Conservation (phyloP, 2,113 vertebrate species). For the Scolopax mira region DNA sequence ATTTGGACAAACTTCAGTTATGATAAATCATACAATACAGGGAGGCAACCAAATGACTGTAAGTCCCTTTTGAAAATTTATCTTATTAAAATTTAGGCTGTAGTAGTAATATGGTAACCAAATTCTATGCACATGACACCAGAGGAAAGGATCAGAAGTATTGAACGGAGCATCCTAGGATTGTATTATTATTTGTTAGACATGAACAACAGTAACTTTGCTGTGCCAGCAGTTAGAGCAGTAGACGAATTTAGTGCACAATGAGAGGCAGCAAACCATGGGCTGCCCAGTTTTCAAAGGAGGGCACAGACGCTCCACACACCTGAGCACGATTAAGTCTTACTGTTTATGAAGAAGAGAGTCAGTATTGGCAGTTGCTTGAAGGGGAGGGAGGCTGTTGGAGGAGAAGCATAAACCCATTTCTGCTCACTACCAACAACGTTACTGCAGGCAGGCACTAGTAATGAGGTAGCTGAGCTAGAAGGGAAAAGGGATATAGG, state of each 20-base stretch:
- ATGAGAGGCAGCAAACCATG: constrained; percentile 33
- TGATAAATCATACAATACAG: neutral
- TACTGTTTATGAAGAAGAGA: constrained; percentile 40
- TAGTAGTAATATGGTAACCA: neutral
- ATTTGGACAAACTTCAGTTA: constrained; percentile 15
- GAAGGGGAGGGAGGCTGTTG: constrained; percentile 25
- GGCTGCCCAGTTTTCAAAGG: constrained; percentile 65
- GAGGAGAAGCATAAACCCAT: constrained; percentile 50
- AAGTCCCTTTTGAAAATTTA: neutral
- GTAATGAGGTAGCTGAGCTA: constrained; percentile 58
- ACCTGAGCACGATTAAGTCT: constrained; percentile 77
- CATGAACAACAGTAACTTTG: constrained; percentile 5
- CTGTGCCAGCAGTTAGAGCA: constrained; percentile 47
- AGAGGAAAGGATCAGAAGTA: constrained; percentile 1
- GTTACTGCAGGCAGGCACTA: constrained; percentile 60
- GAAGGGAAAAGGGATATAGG: constrained; percentile 56
- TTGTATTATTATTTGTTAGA: constrained; percentile 36
- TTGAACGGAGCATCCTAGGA: neutral
- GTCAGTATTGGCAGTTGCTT: constrained; percentile 38
- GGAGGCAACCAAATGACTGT: neutral
- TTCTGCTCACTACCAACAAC: constrained; percentile 44
- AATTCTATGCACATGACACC: neutral
- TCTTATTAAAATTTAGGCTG: neutral
- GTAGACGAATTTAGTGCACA: constrained; percentile 51
- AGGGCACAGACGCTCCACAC: constrained; percentile 55